These are phyloP conservation scores for Myiopsitta monachus DNA, from an alignment of 2,113 vertebrate species.

Conservation along the genomic window DNA sequence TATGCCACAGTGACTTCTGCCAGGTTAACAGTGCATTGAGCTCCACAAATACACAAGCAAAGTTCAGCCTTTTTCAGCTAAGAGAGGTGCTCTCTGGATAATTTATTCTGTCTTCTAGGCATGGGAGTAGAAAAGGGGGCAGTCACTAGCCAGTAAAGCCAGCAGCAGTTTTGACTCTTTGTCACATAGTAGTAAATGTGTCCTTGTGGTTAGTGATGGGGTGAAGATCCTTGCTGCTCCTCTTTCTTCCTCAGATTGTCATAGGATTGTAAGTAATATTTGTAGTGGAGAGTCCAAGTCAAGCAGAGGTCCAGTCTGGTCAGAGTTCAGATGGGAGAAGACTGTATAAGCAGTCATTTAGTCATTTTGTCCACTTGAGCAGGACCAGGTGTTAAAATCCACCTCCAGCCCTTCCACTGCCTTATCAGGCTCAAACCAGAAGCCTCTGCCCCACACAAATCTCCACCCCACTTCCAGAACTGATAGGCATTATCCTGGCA, in stretches of 20 bases:
- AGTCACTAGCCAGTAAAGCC: background rate
- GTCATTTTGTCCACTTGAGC: background rate
- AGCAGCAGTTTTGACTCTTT: background rate
- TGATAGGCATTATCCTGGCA: background rate
- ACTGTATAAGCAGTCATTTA: background rate
- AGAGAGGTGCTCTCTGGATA: background rate
- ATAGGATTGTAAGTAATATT: background rate
- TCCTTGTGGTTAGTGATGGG: background rate
- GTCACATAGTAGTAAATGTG: background rate
- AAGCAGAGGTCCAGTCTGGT: background rate
- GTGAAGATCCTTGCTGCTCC: background rate
- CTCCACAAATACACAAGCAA: background rate
- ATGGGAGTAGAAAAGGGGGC: background rate
- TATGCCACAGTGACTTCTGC: background rate
- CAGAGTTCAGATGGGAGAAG: background rate
- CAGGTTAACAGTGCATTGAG: background rate
- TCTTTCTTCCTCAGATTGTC: background rate
- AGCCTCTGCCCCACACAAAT: background rate
- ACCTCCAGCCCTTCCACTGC: background rate
- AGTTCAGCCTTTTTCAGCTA: background rate
- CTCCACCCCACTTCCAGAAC: background rate
- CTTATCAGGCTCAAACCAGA: background rate
- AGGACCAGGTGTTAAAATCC: background rate
- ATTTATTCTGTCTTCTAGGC: background rate
- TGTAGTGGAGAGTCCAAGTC: background rate